Conservation (phyloP, 2,888 invertebrate genomes). For the Trisateles emortualis region DNA sequence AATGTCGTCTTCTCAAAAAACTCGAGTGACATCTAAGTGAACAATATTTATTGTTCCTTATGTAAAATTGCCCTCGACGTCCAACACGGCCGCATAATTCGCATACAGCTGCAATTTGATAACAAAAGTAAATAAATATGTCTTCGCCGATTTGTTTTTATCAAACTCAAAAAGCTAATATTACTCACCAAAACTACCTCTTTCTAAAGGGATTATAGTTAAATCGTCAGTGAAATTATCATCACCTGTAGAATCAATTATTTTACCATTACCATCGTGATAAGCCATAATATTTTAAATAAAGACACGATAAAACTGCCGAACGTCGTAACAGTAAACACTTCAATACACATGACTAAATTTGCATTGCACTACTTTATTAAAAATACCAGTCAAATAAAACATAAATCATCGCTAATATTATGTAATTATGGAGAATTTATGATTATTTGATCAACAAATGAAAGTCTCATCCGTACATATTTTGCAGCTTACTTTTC, state of each 20-base stretch:
- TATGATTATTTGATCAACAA: too few relatives aligned
- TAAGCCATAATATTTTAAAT: slow-evolving; percentile 78
- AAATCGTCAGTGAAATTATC: slow-evolving; percentile 87
- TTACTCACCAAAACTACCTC: slow-evolving; percentile 95
- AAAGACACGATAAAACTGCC: slow-evolving; percentile 54
- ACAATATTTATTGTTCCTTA: slow-evolving; percentile 76
- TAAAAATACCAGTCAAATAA: not conserved
- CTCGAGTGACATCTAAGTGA: slow-evolving; percentile 74
- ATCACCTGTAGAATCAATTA: slow-evolving; percentile 60
- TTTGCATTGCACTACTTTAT: slow-evolving; percentile 23
- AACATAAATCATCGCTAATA: not conserved
- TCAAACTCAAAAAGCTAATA: not conserved
- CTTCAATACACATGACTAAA: slow-evolving; percentile 75
- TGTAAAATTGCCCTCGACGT: slow-evolving; percentile 74
- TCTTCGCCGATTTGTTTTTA: slow-evolving; percentile 3
- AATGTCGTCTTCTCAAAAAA: slow-evolving; percentile 60
- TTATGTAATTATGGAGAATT: too few relatives aligned
- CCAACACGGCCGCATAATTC: slow-evolving; percentile 80
- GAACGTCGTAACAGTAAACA: slow-evolving; percentile 65
- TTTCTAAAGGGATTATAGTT: slow-evolving; percentile 94
- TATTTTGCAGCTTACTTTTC: too few relatives aligned
- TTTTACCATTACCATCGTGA: slow-evolving; percentile 66
- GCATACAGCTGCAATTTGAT: slow-evolving; percentile 71
- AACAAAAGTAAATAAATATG: slow-evolving; percentile 18
- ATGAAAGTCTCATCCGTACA: too few relatives aligned